Evolutionary conservation across 53 echinoderm and acorn worm genomes (phyloP), one percentile per base, ranked within the genome.

Genomic region (Echinarachnius parma): DNA sequence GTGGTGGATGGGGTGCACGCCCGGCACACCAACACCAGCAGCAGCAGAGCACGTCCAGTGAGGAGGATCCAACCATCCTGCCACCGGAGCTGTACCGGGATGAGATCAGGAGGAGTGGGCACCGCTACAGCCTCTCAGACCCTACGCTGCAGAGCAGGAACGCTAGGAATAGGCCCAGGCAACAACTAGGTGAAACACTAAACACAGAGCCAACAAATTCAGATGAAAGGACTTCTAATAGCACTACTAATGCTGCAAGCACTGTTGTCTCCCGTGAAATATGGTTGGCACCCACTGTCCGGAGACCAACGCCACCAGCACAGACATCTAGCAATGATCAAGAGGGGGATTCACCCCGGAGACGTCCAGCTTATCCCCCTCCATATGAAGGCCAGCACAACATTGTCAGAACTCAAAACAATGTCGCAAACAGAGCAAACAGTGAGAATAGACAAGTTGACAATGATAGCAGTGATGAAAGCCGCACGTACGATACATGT

Each of bases 111-210:
- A 35, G 74, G 56, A 72, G 74, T n/a, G 56, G 57, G 5, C 74
- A 72, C 37, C 22, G 74, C 9, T 72, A 72, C 28, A 72, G 74
- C 42, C 57, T 72, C 14, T 72, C 74, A n/a, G 74, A 72, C 39
- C 74, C 74, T n/a, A 72, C 74, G 4, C 42, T 72, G 3, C 19
- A 44, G 39, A 56, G 55, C 5, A 55, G 74, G 45, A 55, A 72
- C 16, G 36, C 74, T 36, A 24, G 74, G 20, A 72, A 72, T 34
- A 34, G 57, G 15, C 56, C 35, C 21, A 72, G 74, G 53, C n/a
- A 34, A 11, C 32, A 34, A 56, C 57, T 20, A 5, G 15, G 13
- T 27, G 13, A 14, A 5, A 29, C 21, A 32, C 31, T 32, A 18
- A 31, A 19, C 0, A 25, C n/a, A 34, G 32, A 16, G 48, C 65